Percentiles rank a stretch among this genome's conserved stretches.
These are phyloP conservation scores for Anolis apletophallus DNA, from an alignment of 2,797 vertebrate genomes.

Conservation along the genomic window DNA sequence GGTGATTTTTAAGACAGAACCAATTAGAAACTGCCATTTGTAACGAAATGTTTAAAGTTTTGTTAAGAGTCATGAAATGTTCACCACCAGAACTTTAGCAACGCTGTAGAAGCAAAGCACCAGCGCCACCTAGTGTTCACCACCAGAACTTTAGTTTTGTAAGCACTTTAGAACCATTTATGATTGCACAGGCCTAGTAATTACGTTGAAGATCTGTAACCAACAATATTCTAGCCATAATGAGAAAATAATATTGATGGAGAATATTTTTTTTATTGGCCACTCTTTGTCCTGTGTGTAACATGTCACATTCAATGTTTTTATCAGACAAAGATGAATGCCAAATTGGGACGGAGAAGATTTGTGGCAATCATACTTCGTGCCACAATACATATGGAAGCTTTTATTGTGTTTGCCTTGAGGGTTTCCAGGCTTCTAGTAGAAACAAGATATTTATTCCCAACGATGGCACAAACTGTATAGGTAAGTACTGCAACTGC, in stretches of 20 bases:
- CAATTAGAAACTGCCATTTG: no score
- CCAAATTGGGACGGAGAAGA: constrained; percentile 82
- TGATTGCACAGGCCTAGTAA: no score
- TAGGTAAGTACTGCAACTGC: constrained; percentile 77
- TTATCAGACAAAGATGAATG: constrained; percentile 88
- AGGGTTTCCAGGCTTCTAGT: constrained; percentile 90
- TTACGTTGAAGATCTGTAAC: no score
- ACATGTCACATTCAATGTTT: constrained; percentile 21
- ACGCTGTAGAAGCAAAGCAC: no score
- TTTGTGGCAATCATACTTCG: constrained; percentile 88
- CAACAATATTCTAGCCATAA: no score
- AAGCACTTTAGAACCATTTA: no score
- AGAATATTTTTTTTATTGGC: not conserved
- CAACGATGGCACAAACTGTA: constrained; percentile 93
- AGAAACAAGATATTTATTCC: constrained; percentile 89
- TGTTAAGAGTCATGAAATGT: no score
- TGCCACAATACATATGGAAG: constrained; percentile 94
- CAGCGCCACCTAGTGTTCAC: no score
- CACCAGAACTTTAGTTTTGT: no score
- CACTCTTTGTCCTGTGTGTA: constrained; percentile 35
- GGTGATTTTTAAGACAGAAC: no score
- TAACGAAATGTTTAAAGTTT: no score
- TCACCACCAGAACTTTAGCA: no score
- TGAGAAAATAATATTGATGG: not conserved
- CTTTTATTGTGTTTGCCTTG: constrained; percentile 90